These are phyloP conservation scores for Champsocephalus esox DNA, from an alignment of 2,797 vertebrate genomes.

Conservation along the genomic window DNA sequence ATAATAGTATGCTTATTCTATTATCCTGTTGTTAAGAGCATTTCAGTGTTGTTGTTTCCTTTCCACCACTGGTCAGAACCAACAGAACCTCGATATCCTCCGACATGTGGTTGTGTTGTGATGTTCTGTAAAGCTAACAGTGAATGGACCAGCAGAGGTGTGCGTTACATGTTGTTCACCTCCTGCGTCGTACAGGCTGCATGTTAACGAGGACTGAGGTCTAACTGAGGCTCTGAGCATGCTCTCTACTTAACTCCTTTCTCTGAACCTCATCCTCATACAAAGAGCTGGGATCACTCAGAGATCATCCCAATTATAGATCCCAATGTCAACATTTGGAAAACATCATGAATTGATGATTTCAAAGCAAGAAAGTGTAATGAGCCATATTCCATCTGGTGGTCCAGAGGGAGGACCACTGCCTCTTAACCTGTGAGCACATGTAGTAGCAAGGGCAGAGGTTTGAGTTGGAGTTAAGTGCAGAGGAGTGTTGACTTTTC, in stretches of 20 bases:
- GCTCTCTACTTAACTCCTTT: conserved; percentile 42
- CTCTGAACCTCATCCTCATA: conserved; percentile 10
- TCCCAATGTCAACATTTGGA: not conserved
- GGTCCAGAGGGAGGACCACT: not conserved
- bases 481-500: too few relatives aligned
- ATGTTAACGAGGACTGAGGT: conserved; percentile 54
- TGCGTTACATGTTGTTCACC: not conserved
- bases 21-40: too few relatives aligned
- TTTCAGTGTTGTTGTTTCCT: too few relatives aligned
- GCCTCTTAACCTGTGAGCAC: not conserved
- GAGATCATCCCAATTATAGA: conserved; percentile 45
- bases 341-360: not conserved
- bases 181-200: conserved; percentile 8
- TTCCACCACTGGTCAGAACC: too few relatives aligned
- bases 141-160: not conserved
- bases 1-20: too few relatives aligned
- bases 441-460: not conserved
- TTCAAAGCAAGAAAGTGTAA: not conserved
- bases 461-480: too few relatives aligned
- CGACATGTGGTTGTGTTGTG: not conserved
- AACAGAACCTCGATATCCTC: not conserved
- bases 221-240: conserved; percentile 42
- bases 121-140: not conserved
- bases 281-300: conserved; percentile 8
- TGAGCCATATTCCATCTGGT: not conserved